phyloP scores from a whole-genome alignment of 2,888 invertebrate species.

The Drosophila vallismaia region DNA sequence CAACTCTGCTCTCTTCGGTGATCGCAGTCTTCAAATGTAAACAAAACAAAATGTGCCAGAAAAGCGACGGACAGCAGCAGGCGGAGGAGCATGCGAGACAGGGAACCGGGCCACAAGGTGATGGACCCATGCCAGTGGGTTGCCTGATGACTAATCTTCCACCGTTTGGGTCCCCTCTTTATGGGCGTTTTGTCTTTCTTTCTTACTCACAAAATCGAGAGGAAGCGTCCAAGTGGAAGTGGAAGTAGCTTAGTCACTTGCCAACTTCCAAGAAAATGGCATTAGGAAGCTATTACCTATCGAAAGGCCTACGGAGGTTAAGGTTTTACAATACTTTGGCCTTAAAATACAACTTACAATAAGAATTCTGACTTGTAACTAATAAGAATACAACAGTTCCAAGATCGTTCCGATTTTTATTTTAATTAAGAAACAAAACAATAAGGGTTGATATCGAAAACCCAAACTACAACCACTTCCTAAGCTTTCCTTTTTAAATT shows the following conservation, averaged over 20 bases:
- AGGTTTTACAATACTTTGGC: neutral
- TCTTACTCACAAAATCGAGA: slow-evolving; percentile 51
- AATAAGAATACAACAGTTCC: neutral
- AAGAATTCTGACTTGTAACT: neutral
- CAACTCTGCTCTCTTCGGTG: slow-evolving; percentile 56
- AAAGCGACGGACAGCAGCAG: slow-evolving; percentile 18
- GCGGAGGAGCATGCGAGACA: slow-evolving; percentile 6
- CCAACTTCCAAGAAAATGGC: slow-evolving; percentile 52
- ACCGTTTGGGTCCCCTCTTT: slow-evolving; percentile 8
- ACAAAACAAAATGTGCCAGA: slow-evolving; percentile 63
- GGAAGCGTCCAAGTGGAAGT: slow-evolving; percentile 74
- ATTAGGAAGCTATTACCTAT: slow-evolving; percentile 25
- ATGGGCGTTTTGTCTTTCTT: slow-evolving; percentile 37
- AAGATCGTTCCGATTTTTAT: neutral
- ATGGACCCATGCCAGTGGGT: slow-evolving; percentile 72
- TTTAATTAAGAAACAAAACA: neutral
- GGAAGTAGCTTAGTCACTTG: slow-evolving; percentile 64
- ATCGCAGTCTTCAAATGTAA: slow-evolving; percentile 66
- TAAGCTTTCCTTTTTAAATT: neutral
- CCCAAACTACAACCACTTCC: slow-evolving; percentile 1
- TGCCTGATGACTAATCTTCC: slow-evolving; percentile 42
- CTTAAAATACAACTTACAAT: neutral
- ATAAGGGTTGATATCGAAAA: neutral
- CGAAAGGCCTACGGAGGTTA: slow-evolving; percentile 2
- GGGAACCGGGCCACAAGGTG: slow-evolving; percentile 49